Evolutionary conservation across 2,113 vertebrate species (phyloP).

Genomic region (Eleginops maclovinus): DNA sequence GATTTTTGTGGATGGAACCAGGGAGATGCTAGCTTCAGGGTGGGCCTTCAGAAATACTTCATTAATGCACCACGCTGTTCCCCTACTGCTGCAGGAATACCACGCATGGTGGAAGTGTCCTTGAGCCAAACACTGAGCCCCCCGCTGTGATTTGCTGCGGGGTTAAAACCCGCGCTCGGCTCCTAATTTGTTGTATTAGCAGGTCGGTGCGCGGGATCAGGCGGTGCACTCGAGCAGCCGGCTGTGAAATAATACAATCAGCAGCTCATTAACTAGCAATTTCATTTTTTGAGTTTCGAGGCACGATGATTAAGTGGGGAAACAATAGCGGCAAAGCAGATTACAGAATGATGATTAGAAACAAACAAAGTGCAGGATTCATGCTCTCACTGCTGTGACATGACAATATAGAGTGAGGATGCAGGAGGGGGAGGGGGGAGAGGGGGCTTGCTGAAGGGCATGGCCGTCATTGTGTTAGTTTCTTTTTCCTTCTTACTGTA

Average conservation of each 20-base stretch:
- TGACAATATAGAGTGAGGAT: background rate
- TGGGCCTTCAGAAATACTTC: too few relatives aligned
- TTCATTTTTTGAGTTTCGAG: constrained; percentile 34
- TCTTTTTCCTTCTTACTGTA: background rate
- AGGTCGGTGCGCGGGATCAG: constrained; percentile 51
- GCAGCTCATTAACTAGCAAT: constrained; percentile 69
- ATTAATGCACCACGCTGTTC: too few relatives aligned
- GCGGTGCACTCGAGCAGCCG: constrained; percentile 35
- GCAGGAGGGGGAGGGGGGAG: background rate
- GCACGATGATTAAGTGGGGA: constrained; percentile 38
- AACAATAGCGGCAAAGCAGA: constrained; percentile 38
- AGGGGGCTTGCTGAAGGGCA: background rate
- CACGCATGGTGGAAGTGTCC: constrained; percentile 18
- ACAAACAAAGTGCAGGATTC: background rate
- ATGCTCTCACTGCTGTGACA: background rate
- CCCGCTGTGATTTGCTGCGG: constrained; percentile 11
- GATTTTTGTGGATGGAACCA: too few relatives aligned
- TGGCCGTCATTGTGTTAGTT: background rate
- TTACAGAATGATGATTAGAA: background rate
- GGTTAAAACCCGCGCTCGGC: constrained; percentile 13
- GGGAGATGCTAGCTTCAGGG: too few relatives aligned
- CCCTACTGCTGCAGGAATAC: too few relatives aligned
- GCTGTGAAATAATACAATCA: constrained; percentile 68
- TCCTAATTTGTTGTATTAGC: constrained; percentile 65
- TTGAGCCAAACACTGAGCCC: constrained; percentile 11